Evolutionary conservation across 2,888 invertebrate genomes (phyloP), one percentile per base, ranked within the genome.

Genomic region (Chalcosyrphus nemorum): DNA sequence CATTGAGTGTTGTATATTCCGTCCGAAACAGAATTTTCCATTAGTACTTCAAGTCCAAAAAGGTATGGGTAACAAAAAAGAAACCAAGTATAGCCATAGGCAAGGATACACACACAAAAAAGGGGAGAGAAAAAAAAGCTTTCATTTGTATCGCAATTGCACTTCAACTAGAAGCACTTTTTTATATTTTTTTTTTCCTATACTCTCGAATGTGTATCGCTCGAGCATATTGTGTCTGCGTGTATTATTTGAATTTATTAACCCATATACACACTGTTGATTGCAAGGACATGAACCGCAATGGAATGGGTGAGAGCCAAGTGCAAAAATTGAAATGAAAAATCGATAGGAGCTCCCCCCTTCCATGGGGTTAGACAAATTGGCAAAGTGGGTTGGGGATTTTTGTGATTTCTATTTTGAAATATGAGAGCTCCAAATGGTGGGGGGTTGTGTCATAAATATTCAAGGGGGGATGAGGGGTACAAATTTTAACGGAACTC

Each of bases 171-270:
- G 11, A 9, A 54, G 13, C 54, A 56, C 61, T 72, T 32, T 2
- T n/a, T n/a, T n/a, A n/a, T 56, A 9, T 19, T 35, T 50, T 45
- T 32, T 29, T 15, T n/a, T 13, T 21, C 1, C 7, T 35, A n/a
- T n/a, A n/a, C 15, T 11, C n/a, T n/a, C n/a, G n/a, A 11, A 1
- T 38, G n/a, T 13, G 32, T 2, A 24, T 2, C n/a, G 1, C 1
- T 29, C 38, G 35, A 59, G 29, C 35, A 65, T 59, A 54, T 65
- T 61, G 59, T 41, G 43, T 63, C 54, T 65, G 19, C 63, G 50
- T 77, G 71, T 72, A 59, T 47, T 82, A 61, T 82, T 78, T 66
- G 82, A 72, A 82, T 82, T 72, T 82, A 78, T 78, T 82, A 72
- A 68, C 82, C 82, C 82, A 82, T 54, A 78, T 70, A 72, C 71